A percentile compares a stretch with the other conserved stretches of the same genome.
Conservation (phyloP, 2,113 vertebrate genomes). For the Bettongia penicillata region DNA sequence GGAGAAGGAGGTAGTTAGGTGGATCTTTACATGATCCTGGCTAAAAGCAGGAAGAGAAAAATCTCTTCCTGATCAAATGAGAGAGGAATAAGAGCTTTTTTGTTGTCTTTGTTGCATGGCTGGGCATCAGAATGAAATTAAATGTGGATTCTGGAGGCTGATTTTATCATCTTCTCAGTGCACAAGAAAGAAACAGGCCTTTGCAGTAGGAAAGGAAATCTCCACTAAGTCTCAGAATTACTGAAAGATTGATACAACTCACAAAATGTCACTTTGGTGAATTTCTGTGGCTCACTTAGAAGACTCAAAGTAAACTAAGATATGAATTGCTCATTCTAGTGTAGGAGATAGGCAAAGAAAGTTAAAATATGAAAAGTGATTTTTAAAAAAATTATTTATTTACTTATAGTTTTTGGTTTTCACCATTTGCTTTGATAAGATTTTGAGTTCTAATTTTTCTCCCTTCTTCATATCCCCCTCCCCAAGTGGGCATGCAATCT, state of each 20-base stretch:
- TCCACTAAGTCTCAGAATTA: slow-evolving; percentile 58
- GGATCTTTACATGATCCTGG: not conserved
- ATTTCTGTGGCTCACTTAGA: slow-evolving; percentile 53
- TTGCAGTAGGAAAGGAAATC: slow-evolving; percentile 38
- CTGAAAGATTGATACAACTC: slow-evolving; percentile 53
- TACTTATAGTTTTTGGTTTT: too few species aligned
- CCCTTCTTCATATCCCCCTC: too few species aligned
- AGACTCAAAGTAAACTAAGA: slow-evolving; percentile 60
- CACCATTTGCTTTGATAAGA: too few species aligned
- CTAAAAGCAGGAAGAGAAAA: not conserved
- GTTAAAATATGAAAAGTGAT: slow-evolving; percentile 22
- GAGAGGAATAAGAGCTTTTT: not conserved
- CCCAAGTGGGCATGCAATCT: too few species aligned
- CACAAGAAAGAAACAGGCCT: slow-evolving; percentile 5
- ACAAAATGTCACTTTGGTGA: not conserved
- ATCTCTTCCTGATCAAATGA: not conserved
- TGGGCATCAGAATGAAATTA: slow-evolving; percentile 39
- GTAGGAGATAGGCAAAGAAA: slow-evolving; percentile 11
- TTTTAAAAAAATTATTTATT: not conserved
- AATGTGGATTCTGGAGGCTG: slow-evolving; percentile 30
- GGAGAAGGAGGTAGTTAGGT: not conserved
- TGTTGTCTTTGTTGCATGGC: not conserved
- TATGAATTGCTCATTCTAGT: slow-evolving; percentile 51
- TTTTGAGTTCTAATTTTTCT: too few species aligned
- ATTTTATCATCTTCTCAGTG: slow-evolving; percentile 52